A percentile compares a stretch with the other conserved stretches of the same genome.
These are phyloP conservation scores for Gymnothorax reevesii DNA, from an alignment of 2,797 vertebrate genomes.

Conservation along the genomic window DNA sequence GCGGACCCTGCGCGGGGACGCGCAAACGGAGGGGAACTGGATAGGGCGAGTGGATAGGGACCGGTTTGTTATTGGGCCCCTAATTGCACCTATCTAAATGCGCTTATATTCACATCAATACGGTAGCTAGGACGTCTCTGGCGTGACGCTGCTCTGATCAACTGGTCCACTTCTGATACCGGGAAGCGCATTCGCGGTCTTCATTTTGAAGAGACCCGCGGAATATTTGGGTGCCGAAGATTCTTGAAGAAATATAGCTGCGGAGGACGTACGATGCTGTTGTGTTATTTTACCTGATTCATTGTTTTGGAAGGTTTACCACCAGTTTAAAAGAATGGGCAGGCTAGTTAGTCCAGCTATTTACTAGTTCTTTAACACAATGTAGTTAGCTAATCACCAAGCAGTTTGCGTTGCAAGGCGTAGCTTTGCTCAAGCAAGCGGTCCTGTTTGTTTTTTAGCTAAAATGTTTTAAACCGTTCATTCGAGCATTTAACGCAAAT, in stretches of 20 bases:
- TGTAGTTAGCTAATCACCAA: not conserved
- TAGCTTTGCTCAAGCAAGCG: no score
- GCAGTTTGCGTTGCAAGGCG: not conserved
- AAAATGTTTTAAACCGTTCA: no score
- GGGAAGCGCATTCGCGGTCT: not conserved
- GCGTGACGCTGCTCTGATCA: no score
- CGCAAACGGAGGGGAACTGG: no score
- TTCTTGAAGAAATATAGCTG: not conserved
- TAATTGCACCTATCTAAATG: no score
- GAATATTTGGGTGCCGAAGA: not conserved
- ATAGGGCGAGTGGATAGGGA: no score
- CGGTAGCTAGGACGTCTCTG: no score
- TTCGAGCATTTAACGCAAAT: no score
- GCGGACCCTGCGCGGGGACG: no score
- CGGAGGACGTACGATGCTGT: not conserved
- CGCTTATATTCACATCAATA: no score
- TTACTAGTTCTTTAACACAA: not conserved
- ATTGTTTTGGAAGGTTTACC: not conserved
- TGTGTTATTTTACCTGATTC: not conserved
- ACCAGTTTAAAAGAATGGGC: not conserved
- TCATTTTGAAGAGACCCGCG: not conserved
- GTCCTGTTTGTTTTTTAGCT: no score
- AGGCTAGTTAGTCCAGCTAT: not conserved
- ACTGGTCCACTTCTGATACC: not conserved
- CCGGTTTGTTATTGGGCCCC: no score